Base-by-base conservation (phyloP, 2,113 vertebrate species). In the Tachysurus vachellii region DNA sequence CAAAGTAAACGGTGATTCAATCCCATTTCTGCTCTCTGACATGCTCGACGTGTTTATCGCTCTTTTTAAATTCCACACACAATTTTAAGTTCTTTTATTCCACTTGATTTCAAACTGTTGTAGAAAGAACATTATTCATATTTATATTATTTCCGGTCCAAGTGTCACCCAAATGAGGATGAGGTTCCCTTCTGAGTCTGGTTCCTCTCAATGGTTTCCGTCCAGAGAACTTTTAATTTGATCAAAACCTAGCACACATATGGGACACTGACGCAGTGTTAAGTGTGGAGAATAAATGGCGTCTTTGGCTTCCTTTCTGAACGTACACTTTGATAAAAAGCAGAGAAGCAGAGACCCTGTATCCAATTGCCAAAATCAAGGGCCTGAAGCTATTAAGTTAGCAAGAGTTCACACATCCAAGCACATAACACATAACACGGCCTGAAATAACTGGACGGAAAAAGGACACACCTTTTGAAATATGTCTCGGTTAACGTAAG, bases 281-380 rank as follows among this genome's bases (percentile, higher is more conserved):
- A 93, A 93, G 91, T 91, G 91, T 93, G 93, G 92, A 93, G 89
- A 93, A 93, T 92, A 93, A 93, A 94, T 91, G 91, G 91, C 93
- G 93, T 94, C 92, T 90, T 92, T 80, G 90, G 89, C 86, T 89
- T 89, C 89, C 90, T 88, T 90, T 90, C 89, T 83, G n/a, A 91
- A 91, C 90, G 66, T 88, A 81, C 85, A 90, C 85, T 84, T 73
- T 86, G 92, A 94, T 93, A 92, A 92, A 88, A 91, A 92, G 88
- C 81, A 81, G 57, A 84, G 36, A 57, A 4, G 76, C 13, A 28
- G 26, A 77, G 84, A 89, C 89, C 91, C 86, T 4, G n/a, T 50
- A 94, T 92, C 93, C 92, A 93, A 93, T 93, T 89, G 88, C 86
- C 61, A 26, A 92, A 92, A 93, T 92, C 92, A 92, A 75, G 89